phyloP scores from a whole-genome alignment of 2,113 vertebrate species.

The Rhagologus leucostigma region DNA sequence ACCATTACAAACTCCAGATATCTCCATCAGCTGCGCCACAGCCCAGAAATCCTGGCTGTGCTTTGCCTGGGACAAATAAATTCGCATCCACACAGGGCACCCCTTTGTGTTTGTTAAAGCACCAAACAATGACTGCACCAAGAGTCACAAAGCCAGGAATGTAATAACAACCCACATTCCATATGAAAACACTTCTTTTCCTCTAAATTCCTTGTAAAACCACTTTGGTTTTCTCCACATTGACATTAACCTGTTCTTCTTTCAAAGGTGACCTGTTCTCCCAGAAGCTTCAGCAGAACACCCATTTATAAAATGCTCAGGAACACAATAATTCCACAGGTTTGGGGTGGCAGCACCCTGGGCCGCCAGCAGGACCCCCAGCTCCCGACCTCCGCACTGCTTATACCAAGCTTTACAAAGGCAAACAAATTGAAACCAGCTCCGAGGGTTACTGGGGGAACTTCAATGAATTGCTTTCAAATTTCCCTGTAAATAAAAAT shows the following conservation, averaged over 20 bases:
- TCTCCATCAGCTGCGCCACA: neutral
- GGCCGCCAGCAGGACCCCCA: neutral
- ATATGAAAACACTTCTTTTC: accelerated
- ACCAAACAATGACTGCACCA: accelerated
- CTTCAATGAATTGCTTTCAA: conserved; percentile 4
- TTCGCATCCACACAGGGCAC: accelerated
- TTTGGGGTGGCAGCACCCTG: accelerated
- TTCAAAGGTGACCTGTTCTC: neutral
- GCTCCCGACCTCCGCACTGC: accelerated
- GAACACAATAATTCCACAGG: accelerated
- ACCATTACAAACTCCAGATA: neutral
- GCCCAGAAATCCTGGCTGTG: neutral
- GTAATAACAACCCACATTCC: neutral
- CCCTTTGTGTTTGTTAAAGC: neutral
- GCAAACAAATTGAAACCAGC: neutral
- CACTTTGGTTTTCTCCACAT: accelerated
- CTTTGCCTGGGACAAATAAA: neutral
- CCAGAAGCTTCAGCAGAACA: neutral
- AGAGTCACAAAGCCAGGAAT: neutral
- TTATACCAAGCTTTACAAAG: neutral
- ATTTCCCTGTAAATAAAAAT: conserved; percentile 56
- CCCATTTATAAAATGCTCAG: accelerated
- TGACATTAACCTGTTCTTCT: accelerated
- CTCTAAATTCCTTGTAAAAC: accelerated
- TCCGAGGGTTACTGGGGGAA: neutral